These are phyloP conservation scores for Athalia cordata DNA, from an alignment of 2,888 invertebrate genomes.

Conservation along the genomic window DNA sequence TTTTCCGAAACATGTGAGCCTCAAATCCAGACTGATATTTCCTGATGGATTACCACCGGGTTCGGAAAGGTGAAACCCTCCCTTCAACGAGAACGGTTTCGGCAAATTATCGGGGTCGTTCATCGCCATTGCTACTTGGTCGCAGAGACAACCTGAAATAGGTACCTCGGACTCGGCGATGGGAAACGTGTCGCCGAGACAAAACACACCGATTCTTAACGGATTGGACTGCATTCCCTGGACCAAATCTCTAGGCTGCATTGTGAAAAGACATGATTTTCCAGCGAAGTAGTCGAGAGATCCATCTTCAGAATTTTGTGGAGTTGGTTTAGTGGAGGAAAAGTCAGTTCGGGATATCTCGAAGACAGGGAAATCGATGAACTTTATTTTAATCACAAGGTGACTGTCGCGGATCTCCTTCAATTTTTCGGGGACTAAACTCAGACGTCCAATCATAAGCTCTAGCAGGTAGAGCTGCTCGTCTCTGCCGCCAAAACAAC, in stretches of 20 bases:
- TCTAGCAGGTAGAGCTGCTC: constrained; percentile 67
- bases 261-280: constrained; percentile 65
- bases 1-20: constrained; percentile 64
- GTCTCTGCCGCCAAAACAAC: constrained; percentile 66
- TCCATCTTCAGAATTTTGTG: constrained; percentile 50
- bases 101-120: constrained; percentile 66
- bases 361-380: constrained; percentile 68
- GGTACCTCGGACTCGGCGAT: constrained; percentile 64
- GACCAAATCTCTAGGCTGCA: constrained; percentile 64
- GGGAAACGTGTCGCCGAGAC: constrained; percentile 66
- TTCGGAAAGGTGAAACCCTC: constrained; percentile 61
- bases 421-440: constrained; percentile 60
- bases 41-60: constrained; percentile 67
- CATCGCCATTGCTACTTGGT: constrained; percentile 67
- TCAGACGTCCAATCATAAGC: constrained; percentile 63
- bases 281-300: constrained; percentile 62
- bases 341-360: constrained; percentile 64
- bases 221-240: constrained; percentile 60
- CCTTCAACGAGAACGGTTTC: constrained; percentile 62
- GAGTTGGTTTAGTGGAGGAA: constrained; percentile 54
- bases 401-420: constrained; percentile 57
- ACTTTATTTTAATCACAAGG: constrained; percentile 64
- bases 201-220: constrained; percentile 65
- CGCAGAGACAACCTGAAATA: constrained; percentile 67
- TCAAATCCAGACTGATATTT: constrained; percentile 60